Evolutionary conservation across 2,888 invertebrate genomes (phyloP), one percentile per base, ranked within the genome.

Genomic region (Meiosimyza platycephala): DNA sequence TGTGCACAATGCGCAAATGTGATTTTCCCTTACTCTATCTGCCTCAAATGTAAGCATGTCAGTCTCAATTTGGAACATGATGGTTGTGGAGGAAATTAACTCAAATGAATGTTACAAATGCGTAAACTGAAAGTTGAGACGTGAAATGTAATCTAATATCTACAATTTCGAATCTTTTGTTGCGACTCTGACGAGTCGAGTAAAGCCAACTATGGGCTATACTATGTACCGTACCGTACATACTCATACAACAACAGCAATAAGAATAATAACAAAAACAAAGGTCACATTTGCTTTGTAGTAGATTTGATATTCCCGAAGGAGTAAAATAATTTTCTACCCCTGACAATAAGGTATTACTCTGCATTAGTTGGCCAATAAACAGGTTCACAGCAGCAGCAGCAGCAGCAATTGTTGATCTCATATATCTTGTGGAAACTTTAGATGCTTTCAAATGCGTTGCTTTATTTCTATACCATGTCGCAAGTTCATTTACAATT

Each of bases 321-420:
- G 85, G 82, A 80, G 74, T 77, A 60, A 75, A 83, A 80, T 81
- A 80, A 82, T 84, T 81, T 82, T 71, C 80, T 81, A 81, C 82
- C 84, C 83, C 78, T 77, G 80, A 79, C 83, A 81, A 79, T 81
- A 80, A 83, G 48, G 84, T 79, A 84, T 85, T 84, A 82, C 81
- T 82, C 81, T 83, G 82, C 84, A 85, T 84, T 84, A 85, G 84
- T 79, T 81, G 80, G 80, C 84, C 84, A 84, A 84, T 84, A 84
- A 84, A 84, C 84, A 85, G 85, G 83, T 84, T 85, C 83, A 79
- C 84, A 83, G 76, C 71, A 40, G 9, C 40, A 40, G 7, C 40
- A 40, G 22, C 22, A 28, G 28, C 40, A 40, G 40, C 40, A 76
- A 74, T 76, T 62, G 64, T 64, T 28, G 18, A 57, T 70, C 74